Conservation (phyloP, 2,797 vertebrate genomes). For the Silurus aristotelis region DNA sequence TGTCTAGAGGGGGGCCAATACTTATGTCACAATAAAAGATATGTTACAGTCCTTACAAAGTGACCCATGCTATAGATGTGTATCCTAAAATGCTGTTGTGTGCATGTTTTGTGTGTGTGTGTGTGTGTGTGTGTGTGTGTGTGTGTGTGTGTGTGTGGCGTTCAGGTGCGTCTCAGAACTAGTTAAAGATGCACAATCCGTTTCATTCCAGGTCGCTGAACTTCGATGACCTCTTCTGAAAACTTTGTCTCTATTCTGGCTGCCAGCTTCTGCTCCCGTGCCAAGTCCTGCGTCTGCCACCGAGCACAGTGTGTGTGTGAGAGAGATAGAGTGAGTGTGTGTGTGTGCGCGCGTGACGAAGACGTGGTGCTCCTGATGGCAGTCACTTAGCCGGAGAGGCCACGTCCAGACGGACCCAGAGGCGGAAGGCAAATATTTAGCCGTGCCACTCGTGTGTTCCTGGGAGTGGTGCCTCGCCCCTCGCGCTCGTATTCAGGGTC, state of each 20-base stretch:
- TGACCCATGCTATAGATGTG: background rate
- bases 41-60: background rate
- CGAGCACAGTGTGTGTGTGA: conserved; percentile 35
- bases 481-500: conserved; percentile 78
- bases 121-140: background rate
- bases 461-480: conserved; percentile 55
- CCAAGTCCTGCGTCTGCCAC: conserved; percentile 59
- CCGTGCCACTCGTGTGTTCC: conserved; percentile 64
- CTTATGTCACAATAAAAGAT: background rate
- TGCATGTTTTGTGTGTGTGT: background rate
- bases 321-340: conserved; percentile 44
- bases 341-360: conserved; percentile 53
- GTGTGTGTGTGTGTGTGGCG: background rate
- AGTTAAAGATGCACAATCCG: conserved; percentile 67
- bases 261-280: conserved; percentile 62
- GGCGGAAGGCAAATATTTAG: conserved; percentile 80
- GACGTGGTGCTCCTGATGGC: conserved; percentile 28
- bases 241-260: conserved; percentile 70
- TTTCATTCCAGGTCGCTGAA: conserved; percentile 72
- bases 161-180: conserved; percentile 58
- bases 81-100: background rate
- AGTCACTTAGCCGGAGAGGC: conserved; percentile 64
- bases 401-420: conserved; percentile 71
- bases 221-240: conserved; percentile 67
- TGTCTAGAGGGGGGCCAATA: background rate